Percentiles rank a stretch among this genome's conserved stretches.
Evolutionary conservation across 2,888 invertebrate species (phyloP).

Genomic region (Clepsis dumicolana): DNA sequence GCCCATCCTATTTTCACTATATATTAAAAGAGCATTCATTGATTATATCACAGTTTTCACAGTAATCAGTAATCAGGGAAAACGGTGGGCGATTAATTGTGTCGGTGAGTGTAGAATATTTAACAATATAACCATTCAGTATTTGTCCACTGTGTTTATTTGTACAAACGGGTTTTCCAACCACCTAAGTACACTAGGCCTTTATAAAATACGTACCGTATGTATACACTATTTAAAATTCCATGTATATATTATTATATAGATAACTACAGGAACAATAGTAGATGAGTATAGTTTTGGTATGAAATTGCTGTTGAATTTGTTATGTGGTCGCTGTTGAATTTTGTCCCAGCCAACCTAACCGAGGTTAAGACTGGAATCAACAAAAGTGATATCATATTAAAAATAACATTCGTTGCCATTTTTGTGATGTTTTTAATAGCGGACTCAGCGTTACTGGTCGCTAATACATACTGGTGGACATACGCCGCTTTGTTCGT

Average conservation of each 20-base stretch:
- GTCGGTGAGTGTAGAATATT: too few species aligned
- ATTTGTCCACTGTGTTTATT: conserved; percentile 40
- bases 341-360: conserved; percentile 6
- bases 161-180: conserved; percentile 18
- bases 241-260: conserved; percentile 35
- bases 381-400: neutral
- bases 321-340: conserved; percentile 10
- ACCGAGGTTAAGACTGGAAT: neutral
- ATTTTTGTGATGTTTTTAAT: neutral
- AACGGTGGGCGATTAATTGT: too few species aligned
- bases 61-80: too few species aligned
- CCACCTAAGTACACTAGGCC: conserved; percentile 23
- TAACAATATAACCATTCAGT: conserved; percentile 13
- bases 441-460: neutral
- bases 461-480: too few species aligned
- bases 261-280: conserved; percentile 32
- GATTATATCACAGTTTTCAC: too few species aligned
- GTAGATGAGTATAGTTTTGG: conserved; percentile 28
- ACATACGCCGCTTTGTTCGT: too few species aligned
- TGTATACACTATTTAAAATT: conserved; percentile 31
- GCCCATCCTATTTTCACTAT: too few species aligned
- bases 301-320: conserved; percentile 12
- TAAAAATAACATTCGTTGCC: neutral
- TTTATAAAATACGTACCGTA: conserved; percentile 39
- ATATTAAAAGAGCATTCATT: too few species aligned